phyloP scores from a whole-genome alignment of 2,797 vertebrate genomes.

The Urophycis tenuis region DNA sequence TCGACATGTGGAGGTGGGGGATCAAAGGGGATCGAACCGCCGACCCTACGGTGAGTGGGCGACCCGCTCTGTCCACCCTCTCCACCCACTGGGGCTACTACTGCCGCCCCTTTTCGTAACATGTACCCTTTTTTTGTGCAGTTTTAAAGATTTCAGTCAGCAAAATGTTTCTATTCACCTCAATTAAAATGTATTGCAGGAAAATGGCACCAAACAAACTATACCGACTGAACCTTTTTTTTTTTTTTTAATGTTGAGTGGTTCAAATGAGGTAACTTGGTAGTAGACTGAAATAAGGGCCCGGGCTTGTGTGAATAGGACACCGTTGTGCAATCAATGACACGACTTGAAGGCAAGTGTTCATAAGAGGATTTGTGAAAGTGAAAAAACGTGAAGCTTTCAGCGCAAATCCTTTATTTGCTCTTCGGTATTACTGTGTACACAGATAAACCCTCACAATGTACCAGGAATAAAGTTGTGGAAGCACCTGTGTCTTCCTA shows the following conservation, averaged over 20 bases:
- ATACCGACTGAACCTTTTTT: background rate
- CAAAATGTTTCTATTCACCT: background rate
- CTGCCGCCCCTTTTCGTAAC: no score
- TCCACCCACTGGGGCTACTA: no score
- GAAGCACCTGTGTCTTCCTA: no score
- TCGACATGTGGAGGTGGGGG: no score
- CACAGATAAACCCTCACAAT: slow-evolving; percentile 1
- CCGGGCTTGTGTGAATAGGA: background rate
- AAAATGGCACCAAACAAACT: no score
- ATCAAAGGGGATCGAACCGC: no score
- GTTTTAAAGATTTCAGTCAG: background rate
- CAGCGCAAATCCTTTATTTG: background rate
- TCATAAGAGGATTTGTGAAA: slow-evolving; percentile 1
- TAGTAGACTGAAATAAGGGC: background rate
- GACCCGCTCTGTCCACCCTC: no score
- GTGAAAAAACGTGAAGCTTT: background rate
- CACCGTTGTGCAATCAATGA: background rate
- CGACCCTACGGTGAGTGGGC: no score
- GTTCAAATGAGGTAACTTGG: background rate
- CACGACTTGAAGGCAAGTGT: background rate
- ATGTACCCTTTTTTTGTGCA: background rate
- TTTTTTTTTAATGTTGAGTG: no score
- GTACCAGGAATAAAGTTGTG: background rate
- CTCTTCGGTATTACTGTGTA: slow-evolving; percentile 4
- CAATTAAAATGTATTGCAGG: background rate